phyloP scores from a whole-genome alignment of 2,888 invertebrate species.

The Orthosia incerta region DNA sequence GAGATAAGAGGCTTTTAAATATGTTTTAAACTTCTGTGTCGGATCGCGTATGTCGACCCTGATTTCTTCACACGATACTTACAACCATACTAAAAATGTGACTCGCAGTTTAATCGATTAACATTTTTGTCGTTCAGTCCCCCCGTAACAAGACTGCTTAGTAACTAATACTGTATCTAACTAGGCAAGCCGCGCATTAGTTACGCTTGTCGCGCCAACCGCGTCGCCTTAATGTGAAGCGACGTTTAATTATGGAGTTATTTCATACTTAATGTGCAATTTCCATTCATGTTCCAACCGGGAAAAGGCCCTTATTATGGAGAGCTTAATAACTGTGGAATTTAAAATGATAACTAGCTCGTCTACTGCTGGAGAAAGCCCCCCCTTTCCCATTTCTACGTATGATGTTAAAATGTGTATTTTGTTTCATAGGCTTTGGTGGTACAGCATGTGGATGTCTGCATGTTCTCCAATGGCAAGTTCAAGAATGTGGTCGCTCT shows the following conservation, averaged over 20 bases:
- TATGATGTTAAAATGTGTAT: background rate
- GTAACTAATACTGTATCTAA: conserved; percentile 19
- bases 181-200: conserved; percentile 37
- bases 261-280: conserved; percentile 56
- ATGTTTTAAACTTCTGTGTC: background rate
- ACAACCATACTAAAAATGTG: background rate
- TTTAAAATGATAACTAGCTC: too few relatives aligned
- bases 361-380: too few relatives aligned
- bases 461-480: conserved; percentile 98
- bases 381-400: background rate
- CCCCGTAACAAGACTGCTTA: conserved; percentile 9
- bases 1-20: background rate
- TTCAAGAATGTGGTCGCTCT: conserved; percentile 97
- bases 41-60: too few relatives aligned
- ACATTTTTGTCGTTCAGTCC: conserved; percentile 5
- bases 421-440: conserved; percentile 92
- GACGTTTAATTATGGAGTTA: conserved; percentile 55
- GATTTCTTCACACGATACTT: too few relatives aligned
- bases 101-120: background rate
- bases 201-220: conserved; percentile 36
- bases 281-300: conserved; percentile 41
- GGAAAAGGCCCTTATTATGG: conserved; percentile 26
- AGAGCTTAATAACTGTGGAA: conserved; percentile 19
- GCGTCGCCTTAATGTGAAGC: conserved; percentile 37
- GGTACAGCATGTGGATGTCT: conserved; percentile 97